A percentile compares a stretch with the other conserved stretches of the same genome.
phyloP scores from a whole-genome alignment of 2,113 vertebrate genomes.

The rabbit (Oryctolagus cuniculus) region mOryCun1.1 NC_091432.1:208667001-208667500 shows the following conservation, averaged over 20 bases:
- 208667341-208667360: neutral
- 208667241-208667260: neutral
- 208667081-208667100: neutral
- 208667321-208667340: conserved; percentile 5
- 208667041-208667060: neutral
- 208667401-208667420: neutral
- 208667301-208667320: neutral
- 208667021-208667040: neutral
- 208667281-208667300: neutral
- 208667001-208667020: neutral
- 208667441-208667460: neutral
- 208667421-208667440: neutral
- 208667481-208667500: neutral
- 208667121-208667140: neutral
- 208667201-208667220: neutral
- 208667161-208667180: neutral
- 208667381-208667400: neutral
- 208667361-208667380: neutral
- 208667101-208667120: neutral
- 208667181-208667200: neutral
- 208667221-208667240: neutral
- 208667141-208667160: neutral
- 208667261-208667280: neutral
- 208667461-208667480: neutral
- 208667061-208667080: neutral